Base-by-base conservation (phyloP, 2,113 vertebrate species). In the Notothenia coriiceps region DNA sequence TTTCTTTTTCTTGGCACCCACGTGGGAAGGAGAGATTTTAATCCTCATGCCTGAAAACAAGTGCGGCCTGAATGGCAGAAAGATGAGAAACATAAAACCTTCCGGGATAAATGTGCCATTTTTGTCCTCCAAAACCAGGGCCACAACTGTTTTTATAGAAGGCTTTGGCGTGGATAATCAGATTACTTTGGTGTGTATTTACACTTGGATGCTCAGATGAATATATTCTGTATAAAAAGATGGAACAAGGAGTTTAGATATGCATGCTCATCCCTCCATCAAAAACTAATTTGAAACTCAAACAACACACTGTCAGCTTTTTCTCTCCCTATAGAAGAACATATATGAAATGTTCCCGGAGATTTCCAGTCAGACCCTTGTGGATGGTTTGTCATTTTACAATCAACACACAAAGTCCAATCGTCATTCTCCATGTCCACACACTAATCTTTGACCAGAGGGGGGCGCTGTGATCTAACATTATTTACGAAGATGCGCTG, bases 391-490 rank as follows among this genome's bases (percentile, higher is more conserved):
- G 29, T 40, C 12, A 20, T 29, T 20, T 35, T 15, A 3, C 25
- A 70, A 64, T 78, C 52, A 78, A 35, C 25, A 70, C 73, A 74
- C 0, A 1, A 35, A 17, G 29, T 29, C 57, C 25, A 52, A 49
- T 77, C 47, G 60, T 68, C 47, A 6, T 17, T 70, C 52, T 60
- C 7, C 46, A 68, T 66, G 69, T 72, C 63, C 62, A 55, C 43
- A 47, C 6, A 20, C 22, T 14, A 25, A 18, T 15, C 14, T 55
- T 52, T 13, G 47, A 12, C 87, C 92, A 87, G 57, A 72, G 75
- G 91, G 87, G 83, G 92, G 90, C 89, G 70, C 82, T 92, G 78
- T 83, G 63, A 68, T 73, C 22, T 73, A 35, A 86, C 40, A 14
- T 51, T 20, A 0, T n/a, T 17, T 3, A 29, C 35, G 6, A 20